Evolutionary conservation across 2,113 vertebrate species (phyloP), one percentile per base, ranked within the genome.

Genomic region (Laterallus jamaicensis): DNA sequence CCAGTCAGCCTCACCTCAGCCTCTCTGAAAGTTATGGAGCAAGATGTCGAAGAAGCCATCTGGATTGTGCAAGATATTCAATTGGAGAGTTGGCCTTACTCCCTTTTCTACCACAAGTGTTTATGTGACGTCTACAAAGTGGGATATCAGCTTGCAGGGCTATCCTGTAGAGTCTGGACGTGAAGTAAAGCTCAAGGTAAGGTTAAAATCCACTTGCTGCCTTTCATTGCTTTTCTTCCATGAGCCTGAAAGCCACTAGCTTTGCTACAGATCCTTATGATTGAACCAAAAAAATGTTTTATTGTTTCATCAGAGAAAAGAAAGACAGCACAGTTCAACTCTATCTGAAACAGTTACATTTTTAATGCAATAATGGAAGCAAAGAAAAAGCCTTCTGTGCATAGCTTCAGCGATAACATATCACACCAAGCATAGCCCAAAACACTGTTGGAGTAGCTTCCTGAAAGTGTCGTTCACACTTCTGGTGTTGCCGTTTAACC

Each of bases 121-220:
- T 26, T 35, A 19, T 17, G 21, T 0, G 8, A 2, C 0, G 0
- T 16, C 20, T 25, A 17, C 40, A 10, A 63, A 68, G 15, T 0
- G 0, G 31, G 37, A 19, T 37, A n/a, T 44, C 70, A 15, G 13
- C 50, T 15, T 6, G 0, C 10, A 20, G 60, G 44, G 12, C 7
- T 40, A 15, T n/a, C 17, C 56, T 35, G 11, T 37, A 17, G 10
- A 60, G 19, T 17, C 39, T 9, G 5, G 60, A 0, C 1, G 39
- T 32, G 20, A 88, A 32, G 6, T 6, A 15, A 32, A 88, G 52
- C 31, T 75, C 40, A 59, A 42, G 52, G 24, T 69, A 80, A 67
- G 31, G 16, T 69, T 56, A 42, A 73, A 74, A 87, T 56, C 50
- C 44, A 12, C 44, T 37, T 47, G 2, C 56, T 82, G 15, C 50